Conservation (phyloP, 2,113 vertebrate species). For the Columba livia region DNA sequence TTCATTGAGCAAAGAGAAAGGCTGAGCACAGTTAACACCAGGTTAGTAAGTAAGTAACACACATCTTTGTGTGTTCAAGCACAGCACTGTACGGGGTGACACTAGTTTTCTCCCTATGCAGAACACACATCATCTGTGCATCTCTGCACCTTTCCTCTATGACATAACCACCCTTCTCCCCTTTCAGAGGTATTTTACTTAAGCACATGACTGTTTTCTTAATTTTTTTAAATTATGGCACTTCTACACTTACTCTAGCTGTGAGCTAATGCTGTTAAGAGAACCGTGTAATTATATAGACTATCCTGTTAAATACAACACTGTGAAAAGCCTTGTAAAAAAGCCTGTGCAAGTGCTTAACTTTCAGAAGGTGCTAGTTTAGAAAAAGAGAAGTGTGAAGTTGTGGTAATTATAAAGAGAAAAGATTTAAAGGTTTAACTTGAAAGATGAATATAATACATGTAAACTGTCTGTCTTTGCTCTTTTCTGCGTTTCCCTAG, state of each 20-base stretch:
- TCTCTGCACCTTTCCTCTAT: neutral
- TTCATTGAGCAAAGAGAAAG: neutral
- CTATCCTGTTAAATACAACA: neutral
- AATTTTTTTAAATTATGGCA: neutral
- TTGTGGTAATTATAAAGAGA: neutral
- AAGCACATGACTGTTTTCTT: neutral
- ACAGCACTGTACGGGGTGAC: accelerated
- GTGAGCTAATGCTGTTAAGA: neutral
- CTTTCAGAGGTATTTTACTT: neutral
- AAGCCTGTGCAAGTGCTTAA: neutral
- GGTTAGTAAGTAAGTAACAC: neutral
- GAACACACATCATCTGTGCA: accelerated
- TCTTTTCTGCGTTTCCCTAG: neutral
- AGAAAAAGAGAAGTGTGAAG: neutral
- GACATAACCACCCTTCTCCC: neutral
- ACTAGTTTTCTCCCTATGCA: neutral
- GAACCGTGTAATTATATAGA: neutral
- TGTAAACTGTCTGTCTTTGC: neutral
- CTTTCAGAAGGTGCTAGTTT: neutral
- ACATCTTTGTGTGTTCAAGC: neutral
- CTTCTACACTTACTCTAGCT: neutral
- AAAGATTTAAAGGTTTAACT: neutral
- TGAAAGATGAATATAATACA: neutral
- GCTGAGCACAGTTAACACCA: neutral
- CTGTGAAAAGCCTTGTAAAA: neutral